A percentile compares a stretch with the other conserved stretches of the same genome.
Conservation (phyloP, 2,113 vertebrate species). For the Nibea coibor region DNA sequence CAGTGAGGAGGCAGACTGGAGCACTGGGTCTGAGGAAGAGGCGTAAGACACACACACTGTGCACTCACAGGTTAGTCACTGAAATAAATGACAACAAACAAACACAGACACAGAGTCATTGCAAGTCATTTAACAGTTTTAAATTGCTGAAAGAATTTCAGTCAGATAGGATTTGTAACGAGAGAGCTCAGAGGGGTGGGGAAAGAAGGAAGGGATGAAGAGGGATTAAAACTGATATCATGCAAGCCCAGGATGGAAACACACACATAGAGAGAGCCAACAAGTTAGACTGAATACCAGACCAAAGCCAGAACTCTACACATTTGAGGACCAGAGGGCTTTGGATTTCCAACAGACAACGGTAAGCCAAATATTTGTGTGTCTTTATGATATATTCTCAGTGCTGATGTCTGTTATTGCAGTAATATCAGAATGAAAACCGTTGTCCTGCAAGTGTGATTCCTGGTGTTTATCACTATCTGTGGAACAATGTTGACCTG, state of each 20-base stretch:
- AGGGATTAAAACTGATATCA: constrained; percentile 66
- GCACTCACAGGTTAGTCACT: background rate
- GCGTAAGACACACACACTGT: background rate
- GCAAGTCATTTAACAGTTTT: background rate
- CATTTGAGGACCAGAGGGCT: background rate
- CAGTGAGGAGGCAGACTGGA: constrained; percentile 13
- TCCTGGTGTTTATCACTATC: background rate
- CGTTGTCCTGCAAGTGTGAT: background rate
- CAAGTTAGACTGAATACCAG: constrained; percentile 1
- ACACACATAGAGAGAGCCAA: background rate
- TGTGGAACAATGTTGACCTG: background rate
- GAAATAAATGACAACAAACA: background rate
- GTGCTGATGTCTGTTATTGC: background rate
- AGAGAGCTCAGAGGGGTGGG: background rate
- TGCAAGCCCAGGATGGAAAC: constrained; percentile 27
- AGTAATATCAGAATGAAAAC: background rate
- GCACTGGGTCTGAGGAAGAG: background rate
- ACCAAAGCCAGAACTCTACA: background rate
- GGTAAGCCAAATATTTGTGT: constrained; percentile 44
- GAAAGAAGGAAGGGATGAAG: constrained; percentile 39
- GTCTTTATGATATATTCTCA: background rate
- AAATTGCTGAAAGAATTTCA: background rate
- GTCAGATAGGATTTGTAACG: background rate
- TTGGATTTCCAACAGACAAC: background rate
- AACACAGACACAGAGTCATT: background rate